Base-by-base conservation (phyloP, 2,888 invertebrate genomes). In the Oscheius sp. region DNA sequence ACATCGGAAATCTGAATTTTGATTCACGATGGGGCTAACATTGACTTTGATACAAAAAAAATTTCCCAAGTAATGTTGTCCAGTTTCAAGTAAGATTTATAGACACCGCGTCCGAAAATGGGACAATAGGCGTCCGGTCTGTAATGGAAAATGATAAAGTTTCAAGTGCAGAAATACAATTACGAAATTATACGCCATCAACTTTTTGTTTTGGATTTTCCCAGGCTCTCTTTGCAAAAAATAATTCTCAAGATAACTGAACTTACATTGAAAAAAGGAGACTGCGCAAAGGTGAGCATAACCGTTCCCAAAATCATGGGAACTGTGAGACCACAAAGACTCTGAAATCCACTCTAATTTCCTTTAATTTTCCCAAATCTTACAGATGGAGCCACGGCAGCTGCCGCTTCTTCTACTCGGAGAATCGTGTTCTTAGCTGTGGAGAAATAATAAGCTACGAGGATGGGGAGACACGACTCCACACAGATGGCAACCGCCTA, bases 401-500 rank as follows among this genome's bases (percentile, higher is more conserved):
- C 92, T 5, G 93, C 92, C 35, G 95, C 92, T 87, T 94, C 93
- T 0, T 93, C 92, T 0, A 95, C 94, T 83, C 96, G 91, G 75
- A 92, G 92, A 79, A 94, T 91, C 55, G 92, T 92, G 73, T 53
- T 29, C 9, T 53, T 13, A 12, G 5, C 29, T 5, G 64, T 70
- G 2, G 43, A 35, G 35, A 35, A 58, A 41, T 25, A 27, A 41
- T 53, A 70, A 1, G 76, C 69, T 12, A 80, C 58, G 16, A 95
- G 95, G 84, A 98, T 91, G 91, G 99, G 98, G 78, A 96, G 96
- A 90, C 96, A 97, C 91, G 99, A 99, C 91, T 99, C 98, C 52
- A 99, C 98, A n/a, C 96, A 93, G 80, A 99, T 98, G 59, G 98
- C 99, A 83, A 98, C 94, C 45, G 96, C 95, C 97, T 93, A 88